Evolutionary conservation across 2,888 invertebrate genomes (phyloP), one percentile per base, ranked within the genome.

Genomic region (Invenusta paracnida): DNA sequence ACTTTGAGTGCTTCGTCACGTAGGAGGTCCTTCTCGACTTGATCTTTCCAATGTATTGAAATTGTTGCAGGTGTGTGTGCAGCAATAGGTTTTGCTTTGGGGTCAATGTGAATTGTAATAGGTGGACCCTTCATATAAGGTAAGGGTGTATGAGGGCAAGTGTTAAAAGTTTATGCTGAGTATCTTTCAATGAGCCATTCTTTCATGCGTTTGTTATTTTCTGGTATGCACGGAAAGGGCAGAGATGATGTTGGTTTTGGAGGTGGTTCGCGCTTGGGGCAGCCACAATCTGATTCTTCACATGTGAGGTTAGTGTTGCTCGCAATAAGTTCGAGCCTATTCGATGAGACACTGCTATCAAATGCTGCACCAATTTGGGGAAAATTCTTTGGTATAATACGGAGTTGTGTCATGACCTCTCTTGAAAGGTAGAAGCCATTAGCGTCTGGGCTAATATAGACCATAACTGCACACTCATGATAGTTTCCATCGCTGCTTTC

Each of bases 381-480:
- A 27, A 79, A 79, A 27, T 79, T 27, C 28, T 79, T 79, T 23
- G 23, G 25, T 25, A 79, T 79, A 27, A 79, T 79, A 27, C 79
- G 5, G 11, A 79, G 28, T 11, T 79, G 79, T 79, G 28, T 79
- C 79, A 79, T 79, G 79, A n/a, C 25, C 79, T 79, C 79, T 79
- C 28, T 79, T 23, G 79, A 23, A 27, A 79, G 79, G 79, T 79
- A 79, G 79, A 79, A 79, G 79, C 79, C 79, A 79, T 79, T 23
- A 25, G 79, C 5, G 79, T 79, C 79, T 23, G 79, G 79, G 28
- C 79, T 79, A 27, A 79, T 79, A 79, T 79, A 27, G 23, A 79
- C 79, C 79, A 79, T 79, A 25, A 79, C 79, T 79, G 79, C 79
- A 79, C 79, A 79, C 79, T 27, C 28, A 27, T 27, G 79, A 79